Percentiles rank a stretch among this genome's conserved stretches.
These are phyloP conservation scores for Argyresthia goedartella DNA, from an alignment of 2,888 invertebrate species.

Conservation along the genomic window DNA sequence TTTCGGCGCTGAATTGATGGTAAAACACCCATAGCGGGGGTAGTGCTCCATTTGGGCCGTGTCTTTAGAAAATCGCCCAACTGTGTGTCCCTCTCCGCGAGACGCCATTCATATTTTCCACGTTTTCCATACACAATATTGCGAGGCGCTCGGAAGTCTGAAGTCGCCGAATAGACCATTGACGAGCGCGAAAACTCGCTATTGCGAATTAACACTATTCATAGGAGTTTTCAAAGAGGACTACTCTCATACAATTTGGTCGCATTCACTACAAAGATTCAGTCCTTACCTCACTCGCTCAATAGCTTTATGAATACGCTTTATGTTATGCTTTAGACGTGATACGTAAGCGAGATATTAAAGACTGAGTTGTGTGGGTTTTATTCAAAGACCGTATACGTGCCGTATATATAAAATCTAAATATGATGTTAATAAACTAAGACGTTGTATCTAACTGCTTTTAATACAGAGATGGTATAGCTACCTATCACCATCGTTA, in stretches of 20 bases:
- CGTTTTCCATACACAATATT: constrained; percentile 66
- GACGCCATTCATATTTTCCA: constrained; percentile 57
- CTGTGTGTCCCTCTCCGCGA: no score
- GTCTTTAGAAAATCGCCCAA: no score
- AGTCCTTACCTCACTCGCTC: constrained; percentile 59
- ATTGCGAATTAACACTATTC: constrained; percentile 71
- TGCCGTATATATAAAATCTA: no score
- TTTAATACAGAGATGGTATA: no score
- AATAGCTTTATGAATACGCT: constrained; percentile 60
- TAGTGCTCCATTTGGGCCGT: no score
- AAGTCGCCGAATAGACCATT: constrained; percentile 66
- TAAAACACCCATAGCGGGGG: no score
- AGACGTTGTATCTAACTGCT: no score
- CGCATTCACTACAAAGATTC: constrained; percentile 66
- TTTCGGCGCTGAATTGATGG: no score
- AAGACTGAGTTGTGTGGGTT: no score
- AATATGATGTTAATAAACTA: no score
- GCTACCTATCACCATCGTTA: no score
- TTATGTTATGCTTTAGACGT: constrained; percentile 28
- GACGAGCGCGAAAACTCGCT: constrained; percentile 66
- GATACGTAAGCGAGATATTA: neutral
- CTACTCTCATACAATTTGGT: constrained; percentile 70
- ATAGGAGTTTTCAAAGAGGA: constrained; percentile 65
- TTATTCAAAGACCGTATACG: no score
- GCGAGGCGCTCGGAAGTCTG: constrained; percentile 38